phyloP scores from a whole-genome alignment of 1,140 invertebrate genomes.

The Chironomus tepperi region DNA sequence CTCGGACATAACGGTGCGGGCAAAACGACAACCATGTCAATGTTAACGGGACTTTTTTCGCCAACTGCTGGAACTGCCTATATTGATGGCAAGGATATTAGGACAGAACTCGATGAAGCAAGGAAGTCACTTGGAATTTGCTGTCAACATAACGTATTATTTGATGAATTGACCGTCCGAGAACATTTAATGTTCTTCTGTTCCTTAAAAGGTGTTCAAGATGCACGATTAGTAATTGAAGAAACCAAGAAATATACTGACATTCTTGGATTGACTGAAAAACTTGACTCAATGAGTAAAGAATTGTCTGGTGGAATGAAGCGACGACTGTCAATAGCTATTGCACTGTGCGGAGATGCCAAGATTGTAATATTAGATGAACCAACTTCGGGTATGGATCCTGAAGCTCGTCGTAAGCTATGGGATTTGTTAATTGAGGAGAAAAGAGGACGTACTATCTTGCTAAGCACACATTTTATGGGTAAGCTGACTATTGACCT shows the following conservation, averaged over 20 bases:
- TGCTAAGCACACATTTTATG: slow-evolving; percentile 92
- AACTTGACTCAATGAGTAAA: slow-evolving; percentile 31
- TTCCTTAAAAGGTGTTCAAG: slow-evolving; percentile 53
- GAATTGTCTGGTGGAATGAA: slow-evolving; percentile 71
- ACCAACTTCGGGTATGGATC: slow-evolving; percentile 89
- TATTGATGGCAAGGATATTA: slow-evolving; percentile 54
- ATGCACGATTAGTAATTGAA: slow-evolving; percentile 38
- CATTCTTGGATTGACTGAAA: slow-evolving; percentile 50
- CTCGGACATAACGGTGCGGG: slow-evolving; percentile 61
- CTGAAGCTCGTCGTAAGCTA: slow-evolving; percentile 70
- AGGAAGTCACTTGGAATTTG: slow-evolving; percentile 66
- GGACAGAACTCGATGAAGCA: slow-evolving; percentile 43
- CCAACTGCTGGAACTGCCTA: slow-evolving; percentile 54
- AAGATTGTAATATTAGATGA: slow-evolving; percentile 71
- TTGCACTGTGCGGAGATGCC: slow-evolving; percentile 57
- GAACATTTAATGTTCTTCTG: slow-evolving; percentile 83
- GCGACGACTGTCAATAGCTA: slow-evolving; percentile 62
- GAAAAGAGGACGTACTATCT: slow-evolving; percentile 53
- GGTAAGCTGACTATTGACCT: slow-evolving; percentile 34
- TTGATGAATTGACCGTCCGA: slow-evolving; percentile 73
- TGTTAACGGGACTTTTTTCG: slow-evolving; percentile 60
- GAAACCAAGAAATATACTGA: slow-evolving; percentile 50
- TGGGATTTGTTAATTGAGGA: slow-evolving; percentile 69
- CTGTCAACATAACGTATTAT: slow-evolving; percentile 87
- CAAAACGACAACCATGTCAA: slow-evolving; percentile 60